A percentile compares a stretch with the other conserved stretches of the same genome.
Conservation (phyloP, 2,113 vertebrate species). For the Lepidiolamprologus cunningtoni region DNA sequence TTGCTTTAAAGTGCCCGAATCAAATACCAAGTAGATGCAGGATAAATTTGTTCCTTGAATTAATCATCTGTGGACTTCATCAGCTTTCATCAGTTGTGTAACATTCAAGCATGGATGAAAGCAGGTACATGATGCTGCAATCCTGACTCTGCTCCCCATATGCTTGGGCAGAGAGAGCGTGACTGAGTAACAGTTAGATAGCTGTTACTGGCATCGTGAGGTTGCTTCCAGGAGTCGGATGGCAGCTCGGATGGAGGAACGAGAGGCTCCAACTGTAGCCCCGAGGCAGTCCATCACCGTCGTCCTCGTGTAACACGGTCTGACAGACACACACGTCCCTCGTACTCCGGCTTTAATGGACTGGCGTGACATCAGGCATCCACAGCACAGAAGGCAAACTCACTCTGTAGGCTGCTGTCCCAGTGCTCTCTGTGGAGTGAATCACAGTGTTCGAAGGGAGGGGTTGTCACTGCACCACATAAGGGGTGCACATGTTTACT, state of each 20-base stretch:
- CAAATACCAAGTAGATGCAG: not conserved
- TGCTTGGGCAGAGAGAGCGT: not conserved
- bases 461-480: not conserved
- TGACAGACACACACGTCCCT: conserved; percentile 49
- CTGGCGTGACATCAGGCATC: conserved; percentile 36
- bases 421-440: not conserved
- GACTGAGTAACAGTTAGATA: not conserved
- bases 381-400: conserved; percentile 6
- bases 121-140: not conserved
- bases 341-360: conserved; percentile 41
- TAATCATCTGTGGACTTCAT: not conserved
- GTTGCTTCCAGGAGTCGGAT: not conserved
- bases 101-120: not conserved
- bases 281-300: conserved; percentile 39
- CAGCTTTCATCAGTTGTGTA: not conserved
- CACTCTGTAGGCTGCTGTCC: conserved; percentile 11
- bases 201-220: not conserved
- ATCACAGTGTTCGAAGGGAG: not conserved
- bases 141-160: not conserved
- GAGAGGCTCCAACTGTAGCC: conserved; percentile 26
- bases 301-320: conserved; percentile 26
- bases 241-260: not conserved
- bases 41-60: not conserved
- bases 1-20: not conserved
- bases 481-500: not conserved